Conservation (phyloP, 1,140 invertebrate species). For the Cherax quadricarinatus region DNA sequence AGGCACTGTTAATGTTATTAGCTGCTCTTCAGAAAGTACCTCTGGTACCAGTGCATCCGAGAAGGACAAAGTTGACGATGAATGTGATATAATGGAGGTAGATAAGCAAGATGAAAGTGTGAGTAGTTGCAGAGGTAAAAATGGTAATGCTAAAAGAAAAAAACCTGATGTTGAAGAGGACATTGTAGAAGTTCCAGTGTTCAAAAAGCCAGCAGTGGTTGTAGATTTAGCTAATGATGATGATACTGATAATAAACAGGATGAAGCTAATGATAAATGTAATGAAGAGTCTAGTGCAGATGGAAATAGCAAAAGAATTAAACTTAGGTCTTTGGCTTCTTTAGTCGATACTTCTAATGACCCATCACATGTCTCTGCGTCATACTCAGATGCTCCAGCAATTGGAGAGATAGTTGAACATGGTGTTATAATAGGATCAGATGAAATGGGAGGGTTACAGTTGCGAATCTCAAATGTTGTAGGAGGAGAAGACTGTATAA, state of each 20-base stretch:
- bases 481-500: slow-evolving; percentile 71
- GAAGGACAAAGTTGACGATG: too few species aligned
- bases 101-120: neutral
- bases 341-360: slow-evolving; percentile 37
- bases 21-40: neutral
- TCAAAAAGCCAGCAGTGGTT: slow-evolving; percentile 52
- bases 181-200: slow-evolving; percentile 50
- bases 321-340: slow-evolving; percentile 52
- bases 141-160: neutral
- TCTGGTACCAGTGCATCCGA: neutral
- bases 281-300: neutral
- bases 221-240: slow-evolving; percentile 51
- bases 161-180: slow-evolving; percentile 34
- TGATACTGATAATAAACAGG: slow-evolving; percentile 24
- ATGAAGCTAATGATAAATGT: neutral
- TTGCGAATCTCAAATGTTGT: slow-evolving; percentile 73
- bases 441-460: slow-evolving; percentile 69
- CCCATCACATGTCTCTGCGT: neutral
- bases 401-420: slow-evolving; percentile 72
- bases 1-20: neutral
- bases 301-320: slow-evolving; percentile 30
- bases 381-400: slow-evolving; percentile 33
- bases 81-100: neutral
- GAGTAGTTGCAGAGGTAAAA: neutral
- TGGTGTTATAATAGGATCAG: slow-evolving; percentile 63